Evolutionary conservation across 2,888 invertebrate genomes (phyloP), one percentile per base, ranked within the genome.

Genomic region (Agrotis segetum): DNA sequence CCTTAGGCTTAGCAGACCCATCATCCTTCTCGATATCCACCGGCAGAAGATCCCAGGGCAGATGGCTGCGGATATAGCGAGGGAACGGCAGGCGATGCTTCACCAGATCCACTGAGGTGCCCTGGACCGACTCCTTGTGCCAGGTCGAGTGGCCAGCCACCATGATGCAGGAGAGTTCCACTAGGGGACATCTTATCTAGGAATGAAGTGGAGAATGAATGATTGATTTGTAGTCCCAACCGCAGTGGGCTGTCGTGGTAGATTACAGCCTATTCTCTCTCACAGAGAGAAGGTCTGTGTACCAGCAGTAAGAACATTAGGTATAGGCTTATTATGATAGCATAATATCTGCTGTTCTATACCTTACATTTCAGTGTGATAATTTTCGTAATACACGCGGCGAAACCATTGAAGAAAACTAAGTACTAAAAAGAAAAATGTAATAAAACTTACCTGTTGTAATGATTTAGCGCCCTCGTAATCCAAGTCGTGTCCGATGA

Each of bases 401-500:
- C n/a, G n/a, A n/a, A n/a, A n/a, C n/a, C n/a, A n/a, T n/a, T n/a
- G n/a, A n/a, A n/a, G n/a, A n/a, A n/a, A n/a, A n/a, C n/a, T n/a
- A n/a, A n/a, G n/a, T n/a, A n/a, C n/a, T n/a, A n/a, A n/a, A n/a
- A n/a, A n/a, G n/a, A n/a, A n/a, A n/a, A n/a, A n/a, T n/a, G n/a
- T n/a, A n/a, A n/a, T n/a, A n/a, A 34, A 34, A 34, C 34, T 34
- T 34, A 96, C 96, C 88, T 96, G 96, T 83, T 96, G 96, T 64
- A 96, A 84, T 74, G 97, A 97, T 87, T 97, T 97, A 0, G 98
- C 98, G 29, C 97, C 97, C 86, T 98, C 97, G 86, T 97, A 98
- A 89, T 99, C 97, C 79, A 98, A 95, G 85, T 98, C 97, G 85
- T 98, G 98, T 5, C 97, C 97, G 72, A 99, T 97, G n/a, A 99